Percentiles rank a stretch among this genome's conserved stretches.
Conservation (phyloP, 2,113 vertebrate genomes). For the Accipiter virgatus region DNA sequence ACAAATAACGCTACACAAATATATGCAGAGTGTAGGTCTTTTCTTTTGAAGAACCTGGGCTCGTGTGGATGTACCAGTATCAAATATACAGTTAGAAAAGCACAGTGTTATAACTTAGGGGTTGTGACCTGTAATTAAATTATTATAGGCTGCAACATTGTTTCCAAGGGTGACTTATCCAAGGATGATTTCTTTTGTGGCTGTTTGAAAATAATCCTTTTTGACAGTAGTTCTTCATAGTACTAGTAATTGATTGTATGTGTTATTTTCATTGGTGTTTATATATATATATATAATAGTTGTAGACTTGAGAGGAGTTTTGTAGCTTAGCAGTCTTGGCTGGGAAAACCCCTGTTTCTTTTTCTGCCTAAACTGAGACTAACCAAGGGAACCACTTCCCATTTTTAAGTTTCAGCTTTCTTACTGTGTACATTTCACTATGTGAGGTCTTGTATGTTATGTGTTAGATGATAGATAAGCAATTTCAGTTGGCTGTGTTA, state of each 20-base stretch:
- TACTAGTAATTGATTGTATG: neutral
- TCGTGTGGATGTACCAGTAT: neutral
- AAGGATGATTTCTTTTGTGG: neutral
- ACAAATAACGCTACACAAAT: neutral
- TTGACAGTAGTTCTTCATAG: neutral
- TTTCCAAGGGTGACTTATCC: neutral
- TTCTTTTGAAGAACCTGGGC: neutral
- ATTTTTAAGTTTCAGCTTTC: neutral
- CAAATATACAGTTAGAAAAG: neutral
- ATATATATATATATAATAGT: neutral
- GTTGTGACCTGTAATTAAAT: neutral
- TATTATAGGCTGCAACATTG: neutral
- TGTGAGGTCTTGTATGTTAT: neutral
- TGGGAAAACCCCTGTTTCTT: neutral
- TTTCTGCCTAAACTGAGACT: neutral
- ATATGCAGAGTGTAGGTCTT: accelerated
- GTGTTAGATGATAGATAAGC: neutral
- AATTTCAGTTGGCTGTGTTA: neutral
- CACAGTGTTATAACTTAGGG: neutral
- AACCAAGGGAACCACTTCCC: neutral
- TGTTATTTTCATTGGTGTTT: neutral
- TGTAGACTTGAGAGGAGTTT: neutral
- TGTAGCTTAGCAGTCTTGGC: neutral
- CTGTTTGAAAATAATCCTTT: neutral
- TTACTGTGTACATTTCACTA: neutral